A percentile compares a stretch with the other conserved stretches of the same genome.
Evolutionary conservation across 2,113 vertebrate species (phyloP).

Genomic region (Gnathonemus echidnorhynchus): DNA sequence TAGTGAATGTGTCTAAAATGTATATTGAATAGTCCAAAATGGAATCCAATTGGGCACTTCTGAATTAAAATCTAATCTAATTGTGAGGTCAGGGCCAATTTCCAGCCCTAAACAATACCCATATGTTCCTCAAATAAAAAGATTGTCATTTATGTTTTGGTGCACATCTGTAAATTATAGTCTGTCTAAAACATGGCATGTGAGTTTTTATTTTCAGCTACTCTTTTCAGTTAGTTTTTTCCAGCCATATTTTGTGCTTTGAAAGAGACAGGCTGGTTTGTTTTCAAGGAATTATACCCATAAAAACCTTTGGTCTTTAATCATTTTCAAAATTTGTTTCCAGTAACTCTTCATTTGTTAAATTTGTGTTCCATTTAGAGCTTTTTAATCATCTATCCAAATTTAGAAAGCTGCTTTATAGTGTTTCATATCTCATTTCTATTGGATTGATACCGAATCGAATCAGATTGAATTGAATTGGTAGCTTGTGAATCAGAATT

Average conservation of each 20-base stretch:
- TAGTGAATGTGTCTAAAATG: background rate
- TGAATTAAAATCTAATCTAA: background rate
- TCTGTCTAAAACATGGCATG: background rate
- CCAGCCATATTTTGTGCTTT: background rate
- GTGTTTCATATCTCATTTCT: background rate
- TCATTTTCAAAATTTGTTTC: background rate
- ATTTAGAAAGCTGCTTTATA: background rate
- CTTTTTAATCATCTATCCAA: background rate
- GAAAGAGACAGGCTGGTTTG: background rate
- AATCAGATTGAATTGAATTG: background rate
- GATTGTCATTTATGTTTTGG: background rate
- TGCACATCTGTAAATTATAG: background rate
- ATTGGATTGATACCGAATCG: background rate
- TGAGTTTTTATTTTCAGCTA: background rate
- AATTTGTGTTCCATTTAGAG: background rate
- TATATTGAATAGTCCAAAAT: background rate
- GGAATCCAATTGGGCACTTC: background rate
- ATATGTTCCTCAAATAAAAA: background rate
- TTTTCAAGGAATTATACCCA: background rate
- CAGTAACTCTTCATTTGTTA: background rate
- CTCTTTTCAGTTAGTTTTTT: background rate
- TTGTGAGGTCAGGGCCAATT: background rate
- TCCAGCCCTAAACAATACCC: background rate
- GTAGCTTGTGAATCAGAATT: background rate
- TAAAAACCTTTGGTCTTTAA: background rate